These are phyloP conservation scores for Dendrolimus punctatus DNA, from an alignment of 1,140 invertebrate species.

Conservation along the genomic window DNA sequence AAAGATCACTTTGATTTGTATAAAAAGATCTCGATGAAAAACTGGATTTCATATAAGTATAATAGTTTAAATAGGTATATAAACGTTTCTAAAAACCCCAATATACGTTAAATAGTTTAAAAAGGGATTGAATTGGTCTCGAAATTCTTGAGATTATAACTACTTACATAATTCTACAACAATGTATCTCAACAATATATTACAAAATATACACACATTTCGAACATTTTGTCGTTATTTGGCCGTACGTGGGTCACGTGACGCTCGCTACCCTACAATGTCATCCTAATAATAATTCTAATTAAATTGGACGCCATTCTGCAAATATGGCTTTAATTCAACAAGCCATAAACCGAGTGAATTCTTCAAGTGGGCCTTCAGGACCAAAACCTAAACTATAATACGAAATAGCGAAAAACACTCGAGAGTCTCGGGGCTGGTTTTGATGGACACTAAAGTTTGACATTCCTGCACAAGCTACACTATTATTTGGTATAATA, in stretches of 20 bases:
- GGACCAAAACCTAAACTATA: no score
- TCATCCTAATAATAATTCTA: background rate
- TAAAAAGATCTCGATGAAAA: constrained; percentile 58
- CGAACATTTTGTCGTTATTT: constrained; percentile 27
- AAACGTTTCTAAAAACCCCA: constrained; percentile 62
- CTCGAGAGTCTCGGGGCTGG: no score
- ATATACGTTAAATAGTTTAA: constrained; percentile 49
- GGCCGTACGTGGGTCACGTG: constrained; percentile 24
- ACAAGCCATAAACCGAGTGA: no score
- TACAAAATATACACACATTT: constrained; percentile 60
- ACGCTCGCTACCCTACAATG: constrained; percentile 4
- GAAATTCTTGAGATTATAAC: constrained; percentile 56
- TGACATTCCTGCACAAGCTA: no score
- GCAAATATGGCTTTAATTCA: background rate
- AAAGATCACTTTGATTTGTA: constrained; percentile 57
- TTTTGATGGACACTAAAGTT: no score
- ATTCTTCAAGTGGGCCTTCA: no score
- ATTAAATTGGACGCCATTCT: background rate
- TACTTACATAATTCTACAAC: constrained; percentile 44
- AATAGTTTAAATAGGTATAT: constrained; percentile 45
- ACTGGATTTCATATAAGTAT: constrained; percentile 56
- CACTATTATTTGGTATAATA: no score
- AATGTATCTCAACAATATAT: constrained; percentile 59
- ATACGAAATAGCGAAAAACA: no score
- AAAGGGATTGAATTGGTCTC: constrained; percentile 65